A percentile compares a stretch with the other conserved stretches of the same genome.
These are phyloP conservation scores for Drosophila peninsularis DNA, from an alignment of 2,888 invertebrate genomes.

Conservation along the genomic window DNA sequence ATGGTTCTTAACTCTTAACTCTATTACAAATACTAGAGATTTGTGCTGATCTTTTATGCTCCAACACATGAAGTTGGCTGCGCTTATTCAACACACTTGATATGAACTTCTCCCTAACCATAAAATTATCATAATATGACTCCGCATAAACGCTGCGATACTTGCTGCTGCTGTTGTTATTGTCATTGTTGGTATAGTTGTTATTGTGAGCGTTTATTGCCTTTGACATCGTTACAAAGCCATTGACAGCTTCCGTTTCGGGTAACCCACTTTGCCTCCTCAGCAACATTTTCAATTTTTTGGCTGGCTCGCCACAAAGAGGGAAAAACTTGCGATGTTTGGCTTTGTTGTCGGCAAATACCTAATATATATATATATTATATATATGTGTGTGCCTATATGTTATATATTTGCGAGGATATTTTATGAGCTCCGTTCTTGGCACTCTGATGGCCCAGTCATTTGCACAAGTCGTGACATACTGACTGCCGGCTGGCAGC, in stretches of 20 bases:
- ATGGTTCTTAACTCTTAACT: too few relatives aligned
- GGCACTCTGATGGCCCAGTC: slow-evolving; percentile 76
- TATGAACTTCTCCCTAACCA: background rate
- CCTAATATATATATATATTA: slow-evolving; percentile 3
- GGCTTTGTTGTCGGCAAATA: slow-evolving; percentile 49
- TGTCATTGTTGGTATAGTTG: slow-evolving; percentile 26
- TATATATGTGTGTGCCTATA: slow-evolving; percentile 7
- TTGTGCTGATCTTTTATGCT: too few relatives aligned
- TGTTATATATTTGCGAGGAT: slow-evolving; percentile 51
- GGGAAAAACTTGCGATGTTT: slow-evolving; percentile 9
- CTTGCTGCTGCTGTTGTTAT: slow-evolving; percentile 10
- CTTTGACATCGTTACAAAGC: slow-evolving; percentile 70
- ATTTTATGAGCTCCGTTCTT: slow-evolving; percentile 77
- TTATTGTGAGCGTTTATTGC: slow-evolving; percentile 68
- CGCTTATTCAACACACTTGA: too few relatives aligned
- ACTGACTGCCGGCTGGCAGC: slow-evolving; percentile 56
- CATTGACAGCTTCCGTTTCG: slow-evolving; percentile 70
- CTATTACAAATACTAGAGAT: too few relatives aligned
- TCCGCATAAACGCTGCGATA: slow-evolving; percentile 29
- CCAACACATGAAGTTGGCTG: too few relatives aligned
- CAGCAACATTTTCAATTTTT: slow-evolving; percentile 5
- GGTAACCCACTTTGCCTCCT: slow-evolving; percentile 20
- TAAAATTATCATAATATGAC: slow-evolving; percentile 28
- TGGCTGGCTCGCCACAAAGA: slow-evolving; percentile 9
- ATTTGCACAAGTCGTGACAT: slow-evolving; percentile 76